These are phyloP conservation scores for Botrylloides violaceus DNA, from an alignment of 23 tunicate species.

Conservation along the genomic window DNA sequence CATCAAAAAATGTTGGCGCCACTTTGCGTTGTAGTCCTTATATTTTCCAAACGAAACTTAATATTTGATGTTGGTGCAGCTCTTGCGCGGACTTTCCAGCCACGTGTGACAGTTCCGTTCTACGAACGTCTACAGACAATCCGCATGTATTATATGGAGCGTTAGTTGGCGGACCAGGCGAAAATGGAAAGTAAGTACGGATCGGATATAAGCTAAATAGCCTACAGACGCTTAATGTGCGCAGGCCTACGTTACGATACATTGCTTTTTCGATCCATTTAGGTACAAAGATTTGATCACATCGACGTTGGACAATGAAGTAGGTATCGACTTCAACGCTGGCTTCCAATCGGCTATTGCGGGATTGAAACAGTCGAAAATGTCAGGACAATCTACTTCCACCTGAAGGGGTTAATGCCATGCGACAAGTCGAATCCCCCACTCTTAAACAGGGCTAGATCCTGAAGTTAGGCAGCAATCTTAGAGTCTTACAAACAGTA, in stretches of 20 bases:
- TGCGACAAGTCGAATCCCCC: background rate
- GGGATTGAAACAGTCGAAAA: background rate
- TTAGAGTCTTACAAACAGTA: too few species aligned
- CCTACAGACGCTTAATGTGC: too few species aligned
- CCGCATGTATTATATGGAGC: constrained; percentile 43
- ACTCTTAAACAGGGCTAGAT: background rate
- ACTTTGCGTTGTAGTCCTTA: background rate
- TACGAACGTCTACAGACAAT: constrained; percentile 10
- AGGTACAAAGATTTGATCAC: constrained; percentile 15
- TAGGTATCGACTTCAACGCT: constrained; percentile 24
- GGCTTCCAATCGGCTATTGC: constrained; percentile 28
- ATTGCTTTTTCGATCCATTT: background rate
- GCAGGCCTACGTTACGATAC: background rate
- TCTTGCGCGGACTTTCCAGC: constrained; percentile 14
- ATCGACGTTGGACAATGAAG: background rate
- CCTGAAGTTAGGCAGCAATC: too few species aligned
- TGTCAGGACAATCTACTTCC: constrained; percentile 5
- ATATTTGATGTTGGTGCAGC: background rate
- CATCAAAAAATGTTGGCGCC: too few species aligned
- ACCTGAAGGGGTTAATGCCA: background rate
- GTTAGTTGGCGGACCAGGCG: constrained; percentile 41
- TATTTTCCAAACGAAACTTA: background rate
- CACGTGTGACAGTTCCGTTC: constrained; percentile 8
- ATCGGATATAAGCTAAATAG: too few species aligned
- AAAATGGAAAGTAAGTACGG: constrained; percentile 26